Evolutionary conservation across 1,140 invertebrate species (phyloP).

Genomic region (Acromyrmex echinatior): DNA sequence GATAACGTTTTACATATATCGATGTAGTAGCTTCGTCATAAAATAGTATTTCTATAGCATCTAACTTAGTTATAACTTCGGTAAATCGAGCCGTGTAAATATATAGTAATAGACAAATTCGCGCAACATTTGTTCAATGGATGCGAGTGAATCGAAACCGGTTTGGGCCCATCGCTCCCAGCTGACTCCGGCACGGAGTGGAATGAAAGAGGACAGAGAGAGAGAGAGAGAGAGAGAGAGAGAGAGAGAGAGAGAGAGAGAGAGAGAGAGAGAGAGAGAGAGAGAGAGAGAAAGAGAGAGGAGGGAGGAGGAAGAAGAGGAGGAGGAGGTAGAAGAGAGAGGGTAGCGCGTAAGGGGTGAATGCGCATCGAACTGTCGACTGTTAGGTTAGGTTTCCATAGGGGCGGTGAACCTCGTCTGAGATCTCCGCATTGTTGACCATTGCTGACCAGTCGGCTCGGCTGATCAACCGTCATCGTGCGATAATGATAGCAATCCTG

Average conservation of each 20-base stretch:
- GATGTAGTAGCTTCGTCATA: too few relatives aligned
- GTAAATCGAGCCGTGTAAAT: too few relatives aligned
- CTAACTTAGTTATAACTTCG: too few relatives aligned
- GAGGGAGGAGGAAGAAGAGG: constrained; percentile 3
- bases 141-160: constrained; percentile 38
- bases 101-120: too few relatives aligned
- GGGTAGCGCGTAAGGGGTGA: constrained; percentile 44
- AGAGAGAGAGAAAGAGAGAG: constrained; percentile 28
- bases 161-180: constrained; percentile 14
- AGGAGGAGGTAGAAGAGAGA: constrained; percentile 26
- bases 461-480: too few relatives aligned
- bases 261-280: background rate
- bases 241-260: too few relatives aligned
- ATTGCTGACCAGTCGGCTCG: too few relatives aligned
- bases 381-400: constrained; percentile 48
- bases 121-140: background rate
- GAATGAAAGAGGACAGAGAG: constrained; percentile 18
- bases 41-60: too few relatives aligned
- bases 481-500: constrained; percentile 30
- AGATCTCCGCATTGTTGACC: constrained; percentile 12
- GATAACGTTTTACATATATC: too few relatives aligned
- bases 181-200: constrained; percentile 52
- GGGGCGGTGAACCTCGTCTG: constrained; percentile 66
- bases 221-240: constrained; percentile 13
- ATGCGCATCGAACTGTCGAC: constrained; percentile 65